These are phyloP conservation scores for Octonoba sinensis DNA, from an alignment of 2,888 invertebrate genomes.

Conservation along the genomic window DNA sequence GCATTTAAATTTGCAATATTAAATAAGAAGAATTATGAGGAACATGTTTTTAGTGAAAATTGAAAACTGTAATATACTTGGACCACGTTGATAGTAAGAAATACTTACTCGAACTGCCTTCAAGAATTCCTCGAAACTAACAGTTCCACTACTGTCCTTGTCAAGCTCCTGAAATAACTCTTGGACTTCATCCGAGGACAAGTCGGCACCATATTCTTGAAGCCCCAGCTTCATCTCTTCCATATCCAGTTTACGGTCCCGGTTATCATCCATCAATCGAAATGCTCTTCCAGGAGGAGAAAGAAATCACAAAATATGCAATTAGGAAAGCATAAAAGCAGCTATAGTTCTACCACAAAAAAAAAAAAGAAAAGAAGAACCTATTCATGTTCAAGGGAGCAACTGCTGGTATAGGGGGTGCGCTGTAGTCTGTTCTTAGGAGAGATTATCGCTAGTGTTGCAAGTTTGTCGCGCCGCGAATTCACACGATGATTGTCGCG, in stretches of 20 bases:
- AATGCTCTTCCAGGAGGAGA: conserved; percentile 77
- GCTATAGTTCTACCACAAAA: background rate
- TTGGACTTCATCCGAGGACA: conserved; percentile 77
- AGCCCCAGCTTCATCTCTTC: conserved; percentile 88
- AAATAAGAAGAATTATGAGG: too few relatives aligned
- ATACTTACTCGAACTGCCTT: conserved; percentile 81
- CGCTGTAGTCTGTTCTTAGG: too few relatives aligned
- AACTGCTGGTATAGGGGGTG: too few relatives aligned
- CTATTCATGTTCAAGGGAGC: too few relatives aligned
- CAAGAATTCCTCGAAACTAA: conserved; percentile 92
- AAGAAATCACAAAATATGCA: background rate
- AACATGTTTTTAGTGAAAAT: too few relatives aligned
- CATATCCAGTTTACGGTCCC: conserved; percentile 82
- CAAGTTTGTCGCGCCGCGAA: too few relatives aligned
- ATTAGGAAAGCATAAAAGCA: background rate
- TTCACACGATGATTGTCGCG: too few relatives aligned
- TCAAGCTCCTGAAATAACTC: conserved; percentile 83
- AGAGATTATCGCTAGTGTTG: too few relatives aligned
- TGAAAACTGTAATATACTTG: too few relatives aligned
- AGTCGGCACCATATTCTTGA: conserved; percentile 77
- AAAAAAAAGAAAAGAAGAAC: too few relatives aligned
- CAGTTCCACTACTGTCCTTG: conserved; percentile 83
- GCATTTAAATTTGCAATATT: too few relatives aligned
- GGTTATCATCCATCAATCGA: conserved; percentile 92
- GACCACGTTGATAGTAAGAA: too few relatives aligned